Conservation (phyloP, 2,113 vertebrate species). For the mouse (Mus musculus) region DNA sequence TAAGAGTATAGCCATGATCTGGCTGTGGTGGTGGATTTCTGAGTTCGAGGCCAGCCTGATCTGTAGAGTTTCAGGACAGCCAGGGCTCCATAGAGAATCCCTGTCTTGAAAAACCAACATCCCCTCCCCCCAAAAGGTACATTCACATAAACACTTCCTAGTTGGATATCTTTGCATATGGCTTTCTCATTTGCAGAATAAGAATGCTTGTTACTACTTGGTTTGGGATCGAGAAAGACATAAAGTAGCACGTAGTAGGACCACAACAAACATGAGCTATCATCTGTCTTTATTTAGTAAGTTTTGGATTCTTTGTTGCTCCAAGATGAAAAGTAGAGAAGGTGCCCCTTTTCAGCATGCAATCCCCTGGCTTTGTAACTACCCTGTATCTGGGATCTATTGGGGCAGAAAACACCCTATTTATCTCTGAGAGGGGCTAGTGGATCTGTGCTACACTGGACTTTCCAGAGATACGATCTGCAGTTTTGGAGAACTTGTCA, state of each 20-base stretch:
- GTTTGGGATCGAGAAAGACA: neutral
- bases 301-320: neutral
- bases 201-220: neutral
- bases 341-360: accelerated
- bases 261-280: neutral
- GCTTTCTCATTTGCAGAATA: conserved; percentile 17
- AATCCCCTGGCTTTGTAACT: neutral
- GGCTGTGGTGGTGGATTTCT: neutral
- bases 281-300: neutral
- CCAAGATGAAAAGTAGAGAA: neutral
- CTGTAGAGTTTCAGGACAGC: neutral
- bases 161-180: neutral
- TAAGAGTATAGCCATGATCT: neutral
- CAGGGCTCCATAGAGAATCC: neutral
- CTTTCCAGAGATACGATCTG: neutral
- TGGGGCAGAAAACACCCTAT: neutral
- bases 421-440: neutral
- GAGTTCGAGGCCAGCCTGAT: neutral
- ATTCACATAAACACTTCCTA: neutral
- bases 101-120: neutral
- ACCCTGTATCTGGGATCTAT: neutral
- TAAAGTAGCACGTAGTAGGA: neutral
- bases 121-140: neutral
- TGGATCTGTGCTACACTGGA: neutral
- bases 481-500: neutral